These are phyloP conservation scores for Molothrus ater DNA, from an alignment of 2,797 vertebrate genomes.

Conservation along the genomic window DNA sequence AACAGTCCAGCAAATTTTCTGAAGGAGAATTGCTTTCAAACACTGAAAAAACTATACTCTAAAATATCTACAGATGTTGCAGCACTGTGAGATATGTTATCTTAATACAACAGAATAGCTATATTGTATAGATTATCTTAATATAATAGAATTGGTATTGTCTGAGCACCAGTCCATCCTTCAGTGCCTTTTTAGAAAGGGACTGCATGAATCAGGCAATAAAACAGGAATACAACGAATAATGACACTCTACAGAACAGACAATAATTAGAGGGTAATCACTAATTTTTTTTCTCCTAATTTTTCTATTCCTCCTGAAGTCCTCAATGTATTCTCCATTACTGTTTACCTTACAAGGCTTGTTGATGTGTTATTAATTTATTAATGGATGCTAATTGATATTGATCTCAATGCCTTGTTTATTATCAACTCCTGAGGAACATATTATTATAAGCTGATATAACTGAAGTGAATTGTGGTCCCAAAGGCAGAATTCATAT, in stretches of 20 bases:
- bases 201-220: not conserved
- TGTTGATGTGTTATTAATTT: slow-evolving; percentile 48
- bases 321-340: not conserved
- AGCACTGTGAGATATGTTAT: not conserved
- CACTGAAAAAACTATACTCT: not conserved
- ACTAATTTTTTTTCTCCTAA: not conserved
- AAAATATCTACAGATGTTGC: not conserved
- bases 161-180: not conserved
- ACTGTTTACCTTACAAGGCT: slow-evolving; percentile 18
- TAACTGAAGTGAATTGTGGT: not conserved
- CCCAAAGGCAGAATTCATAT: slow-evolving; percentile 29
- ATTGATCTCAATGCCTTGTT: slow-evolving; percentile 42
- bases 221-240: not conserved
- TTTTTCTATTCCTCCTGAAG: not conserved
- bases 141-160: not conserved
- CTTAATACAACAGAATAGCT: not conserved
- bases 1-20: not conserved
- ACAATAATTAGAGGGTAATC: not conserved
- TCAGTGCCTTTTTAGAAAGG: not conserved
- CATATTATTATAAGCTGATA: slow-evolving; percentile 29
- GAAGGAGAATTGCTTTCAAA: not conserved
- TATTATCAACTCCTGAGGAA: slow-evolving; percentile 36
- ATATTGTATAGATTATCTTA: not conserved
- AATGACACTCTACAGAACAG: not conserved
- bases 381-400: slow-evolving; percentile 49